A percentile compares a stretch with the other conserved stretches of the same genome.
phyloP scores from a whole-genome alignment of 2,888 invertebrate genomes.

The Flabesymbios commensalis region DNA sequence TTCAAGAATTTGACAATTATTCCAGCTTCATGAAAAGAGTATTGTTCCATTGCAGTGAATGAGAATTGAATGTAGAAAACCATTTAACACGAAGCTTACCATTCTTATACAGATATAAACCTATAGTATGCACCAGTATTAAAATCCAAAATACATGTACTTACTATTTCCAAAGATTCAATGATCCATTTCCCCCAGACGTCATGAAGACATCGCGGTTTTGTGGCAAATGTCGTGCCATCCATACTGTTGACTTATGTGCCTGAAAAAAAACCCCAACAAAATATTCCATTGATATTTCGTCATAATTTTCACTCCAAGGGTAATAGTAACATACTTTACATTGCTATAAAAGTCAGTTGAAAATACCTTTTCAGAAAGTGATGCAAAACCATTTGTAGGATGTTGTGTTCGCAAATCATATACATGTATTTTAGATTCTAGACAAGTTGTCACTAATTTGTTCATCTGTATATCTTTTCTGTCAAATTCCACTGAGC shows the following conservation, averaged over 20 bases:
- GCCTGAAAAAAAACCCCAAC: slow-evolving; percentile 54
- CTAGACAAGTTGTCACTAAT: slow-evolving; percentile 85
- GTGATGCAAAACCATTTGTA: slow-evolving; percentile 78
- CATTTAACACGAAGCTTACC: no score
- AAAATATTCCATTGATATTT: not conserved
- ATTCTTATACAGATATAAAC: no score
- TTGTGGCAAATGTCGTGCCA: slow-evolving; percentile 85
- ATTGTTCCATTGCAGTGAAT: no score
- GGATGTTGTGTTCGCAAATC: slow-evolving; percentile 86
- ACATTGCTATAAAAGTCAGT: not conserved
- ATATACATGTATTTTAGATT: slow-evolving; percentile 86
- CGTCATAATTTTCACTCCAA: not conserved
- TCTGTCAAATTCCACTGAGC: slow-evolving; percentile 86
- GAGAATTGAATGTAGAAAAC: no score
- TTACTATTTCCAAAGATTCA: slow-evolving; percentile 95
- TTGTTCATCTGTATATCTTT: slow-evolving; percentile 95
- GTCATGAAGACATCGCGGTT: slow-evolving; percentile 91
- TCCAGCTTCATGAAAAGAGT: no score
- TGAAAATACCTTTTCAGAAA: slow-evolving; percentile 66
- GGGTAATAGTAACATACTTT: not conserved
- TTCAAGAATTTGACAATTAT: no score
- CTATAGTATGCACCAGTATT: no score
- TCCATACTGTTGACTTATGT: slow-evolving; percentile 84
- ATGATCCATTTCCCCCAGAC: slow-evolving; percentile 86
- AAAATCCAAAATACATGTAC: slow-evolving; percentile 27